A percentile compares a stretch with the other conserved stretches of the same genome.
Evolutionary conservation across 2,888 invertebrate genomes (phyloP).

Genomic region (Phlogophora meticulosa): DNA sequence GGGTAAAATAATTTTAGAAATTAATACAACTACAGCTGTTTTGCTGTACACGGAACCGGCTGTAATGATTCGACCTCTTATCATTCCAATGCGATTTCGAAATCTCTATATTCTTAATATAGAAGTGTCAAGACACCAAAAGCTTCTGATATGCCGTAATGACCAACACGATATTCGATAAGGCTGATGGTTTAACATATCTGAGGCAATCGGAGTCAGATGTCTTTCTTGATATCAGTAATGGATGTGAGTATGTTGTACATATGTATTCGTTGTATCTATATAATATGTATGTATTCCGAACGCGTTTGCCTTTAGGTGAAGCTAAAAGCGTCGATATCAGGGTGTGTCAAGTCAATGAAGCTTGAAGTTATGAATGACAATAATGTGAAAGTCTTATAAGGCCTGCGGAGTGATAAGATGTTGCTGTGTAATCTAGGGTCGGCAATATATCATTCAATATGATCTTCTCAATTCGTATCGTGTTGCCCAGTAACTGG

Average conservation of each 20-base stretch:
- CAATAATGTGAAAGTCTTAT: conserved; percentile 29
- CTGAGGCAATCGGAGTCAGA: conserved; percentile 50
- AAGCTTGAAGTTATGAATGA: conserved; percentile 38
- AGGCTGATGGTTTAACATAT: conserved; percentile 47
- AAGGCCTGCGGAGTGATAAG: neutral
- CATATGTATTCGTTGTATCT: neutral
- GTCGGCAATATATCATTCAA: neutral
- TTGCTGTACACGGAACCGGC: neutral
- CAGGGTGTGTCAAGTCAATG: conserved; percentile 49
- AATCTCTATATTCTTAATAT: conserved; percentile 10
- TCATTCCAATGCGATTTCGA: conserved; percentile 17
- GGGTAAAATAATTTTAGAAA: too few species aligned
- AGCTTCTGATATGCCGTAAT: conserved; percentile 48
- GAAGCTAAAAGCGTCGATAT: conserved; percentile 35
- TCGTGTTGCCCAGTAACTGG: too few species aligned
- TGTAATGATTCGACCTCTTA: conserved; percentile 14
- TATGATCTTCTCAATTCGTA: neutral
- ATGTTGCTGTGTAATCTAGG: neutral
- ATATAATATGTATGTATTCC: conserved; percentile 33
- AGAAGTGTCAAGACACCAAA: conserved; percentile 26
- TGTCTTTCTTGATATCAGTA: conserved; percentile 48
- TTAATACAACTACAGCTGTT: too few species aligned
- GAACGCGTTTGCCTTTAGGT: conserved; percentile 41
- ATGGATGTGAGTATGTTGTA: conserved; percentile 28
- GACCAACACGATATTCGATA: conserved; percentile 51